Evolutionary conservation across 2,888 invertebrate genomes (phyloP).

Genomic region (Trachelus troglodyta): DNA sequence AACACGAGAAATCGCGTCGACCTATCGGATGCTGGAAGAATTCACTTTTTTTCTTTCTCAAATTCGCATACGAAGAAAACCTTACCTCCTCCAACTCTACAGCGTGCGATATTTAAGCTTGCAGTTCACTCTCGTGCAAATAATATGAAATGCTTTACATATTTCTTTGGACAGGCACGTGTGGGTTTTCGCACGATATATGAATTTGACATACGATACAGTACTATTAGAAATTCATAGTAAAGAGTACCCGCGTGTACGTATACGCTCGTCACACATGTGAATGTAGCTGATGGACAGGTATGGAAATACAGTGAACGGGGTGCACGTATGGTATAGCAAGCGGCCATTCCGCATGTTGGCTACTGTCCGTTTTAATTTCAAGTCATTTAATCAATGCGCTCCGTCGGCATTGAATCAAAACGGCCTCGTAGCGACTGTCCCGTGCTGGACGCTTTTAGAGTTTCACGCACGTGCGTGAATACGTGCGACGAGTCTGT

Average conservation of each 20-base stretch:
- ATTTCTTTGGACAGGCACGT: too few species aligned
- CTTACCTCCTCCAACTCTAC: neutral
- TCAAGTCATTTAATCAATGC: constrained; percentile 50
- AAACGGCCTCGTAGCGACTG: constrained; percentile 24
- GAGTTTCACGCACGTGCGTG: neutral
- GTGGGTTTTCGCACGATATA: neutral
- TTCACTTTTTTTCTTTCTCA: neutral
- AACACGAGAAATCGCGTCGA: too few species aligned
- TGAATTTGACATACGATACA: neutral
- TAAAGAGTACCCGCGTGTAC: neutral
- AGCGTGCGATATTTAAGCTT: neutral
- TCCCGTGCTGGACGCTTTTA: neutral
- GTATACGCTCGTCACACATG: neutral
- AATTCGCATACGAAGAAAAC: neutral
- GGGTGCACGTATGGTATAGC: neutral
- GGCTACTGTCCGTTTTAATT: constrained; percentile 39
- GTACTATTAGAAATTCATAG: neutral
- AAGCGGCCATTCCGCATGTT: constrained; percentile 11
- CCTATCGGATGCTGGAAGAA: too few species aligned
- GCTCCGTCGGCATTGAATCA: constrained; percentile 47
- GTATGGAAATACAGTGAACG: neutral
- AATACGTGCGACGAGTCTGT: neutral
- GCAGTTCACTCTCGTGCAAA: neutral
- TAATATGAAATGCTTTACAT: neutral
- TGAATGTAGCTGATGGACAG: neutral